Evolutionary conservation across 1,140 invertebrate species (phyloP).

Genomic region (Drosophila paulistorum): DNA sequence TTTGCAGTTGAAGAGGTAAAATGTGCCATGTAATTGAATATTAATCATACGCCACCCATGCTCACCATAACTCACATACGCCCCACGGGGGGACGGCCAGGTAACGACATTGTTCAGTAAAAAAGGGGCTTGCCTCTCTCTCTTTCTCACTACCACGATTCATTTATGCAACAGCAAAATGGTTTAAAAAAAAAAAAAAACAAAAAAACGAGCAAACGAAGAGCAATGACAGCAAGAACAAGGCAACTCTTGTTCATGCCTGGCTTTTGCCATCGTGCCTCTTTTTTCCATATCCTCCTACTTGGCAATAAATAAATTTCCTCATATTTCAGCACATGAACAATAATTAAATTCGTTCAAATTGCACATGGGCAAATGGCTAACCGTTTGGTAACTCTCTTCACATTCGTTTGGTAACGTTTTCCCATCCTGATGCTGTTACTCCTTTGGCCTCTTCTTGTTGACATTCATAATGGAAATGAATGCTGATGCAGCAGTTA

Average conservation of each 20-base stretch:
- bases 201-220: constrained; percentile 41
- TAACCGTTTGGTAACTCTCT: constrained; percentile 42
- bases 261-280: background rate
- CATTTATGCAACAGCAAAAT: constrained; percentile 61
- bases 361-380: constrained; percentile 64
- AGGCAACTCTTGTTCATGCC: constrained; percentile 34
- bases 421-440: background rate
- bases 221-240: constrained; percentile 48
- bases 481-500: constrained; percentile 69
- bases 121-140: constrained; percentile 34
- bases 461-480: constrained; percentile 79
- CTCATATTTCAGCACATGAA: constrained; percentile 80
- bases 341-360: constrained; percentile 80
- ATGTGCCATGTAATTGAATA: constrained; percentile 74
- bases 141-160: constrained; percentile 43
- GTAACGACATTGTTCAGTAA: constrained; percentile 36
- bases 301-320: constrained; percentile 74
- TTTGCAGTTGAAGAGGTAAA: constrained; percentile 15
- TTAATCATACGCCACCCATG: constrained; percentile 73
- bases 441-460: constrained; percentile 42
- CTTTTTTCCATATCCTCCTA: background rate
- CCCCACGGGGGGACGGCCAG: constrained; percentile 9
- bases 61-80: constrained; percentile 50
- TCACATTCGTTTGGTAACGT: background rate
- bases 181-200: constrained; percentile 48